These are phyloP conservation scores for Pachyramphus minor DNA, from an alignment of 2,113 vertebrate genomes.

Conservation along the genomic window DNA sequence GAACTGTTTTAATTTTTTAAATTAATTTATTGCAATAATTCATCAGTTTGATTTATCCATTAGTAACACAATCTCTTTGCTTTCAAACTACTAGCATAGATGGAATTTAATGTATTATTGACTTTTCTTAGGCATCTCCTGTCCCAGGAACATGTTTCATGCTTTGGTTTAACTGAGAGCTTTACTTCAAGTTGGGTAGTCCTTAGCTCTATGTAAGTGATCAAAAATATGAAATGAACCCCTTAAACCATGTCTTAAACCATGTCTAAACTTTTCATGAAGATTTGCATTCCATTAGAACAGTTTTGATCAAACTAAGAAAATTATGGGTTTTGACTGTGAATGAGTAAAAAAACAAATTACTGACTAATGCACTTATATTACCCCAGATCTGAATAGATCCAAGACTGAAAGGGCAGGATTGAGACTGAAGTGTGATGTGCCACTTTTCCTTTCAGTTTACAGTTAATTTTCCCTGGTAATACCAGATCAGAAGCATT, in stretches of 20 bases:
- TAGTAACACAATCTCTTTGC: not conserved
- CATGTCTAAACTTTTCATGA: not conserved
- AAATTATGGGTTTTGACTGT: not conserved
- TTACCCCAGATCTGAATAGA: not conserved
- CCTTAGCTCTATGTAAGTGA: not conserved
- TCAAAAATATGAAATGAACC: not conserved
- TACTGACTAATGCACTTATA: not conserved
- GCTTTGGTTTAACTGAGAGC: not conserved
- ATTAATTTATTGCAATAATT: not conserved
- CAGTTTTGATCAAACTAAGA: not conserved
- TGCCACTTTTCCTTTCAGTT: not conserved
- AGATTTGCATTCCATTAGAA: not conserved
- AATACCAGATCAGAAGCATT: constrained; percentile 1
- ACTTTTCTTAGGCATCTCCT: not conserved
- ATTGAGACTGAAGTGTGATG: not conserved
- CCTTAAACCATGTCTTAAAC: not conserved
- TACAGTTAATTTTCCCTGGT: not conserved
- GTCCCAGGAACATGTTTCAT: not conserved
- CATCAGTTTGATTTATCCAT: not conserved
- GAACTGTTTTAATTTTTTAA: not conserved
- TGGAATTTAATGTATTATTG: not conserved
- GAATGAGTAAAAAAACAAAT: not conserved
- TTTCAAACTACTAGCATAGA: not conserved
- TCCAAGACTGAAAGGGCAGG: not conserved
- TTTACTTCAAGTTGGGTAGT: not conserved